A percentile compares a stretch with the other conserved stretches of the same genome.
Conservation (phyloP, 2,888 invertebrate genomes). For the Cancer borealis region DNA sequence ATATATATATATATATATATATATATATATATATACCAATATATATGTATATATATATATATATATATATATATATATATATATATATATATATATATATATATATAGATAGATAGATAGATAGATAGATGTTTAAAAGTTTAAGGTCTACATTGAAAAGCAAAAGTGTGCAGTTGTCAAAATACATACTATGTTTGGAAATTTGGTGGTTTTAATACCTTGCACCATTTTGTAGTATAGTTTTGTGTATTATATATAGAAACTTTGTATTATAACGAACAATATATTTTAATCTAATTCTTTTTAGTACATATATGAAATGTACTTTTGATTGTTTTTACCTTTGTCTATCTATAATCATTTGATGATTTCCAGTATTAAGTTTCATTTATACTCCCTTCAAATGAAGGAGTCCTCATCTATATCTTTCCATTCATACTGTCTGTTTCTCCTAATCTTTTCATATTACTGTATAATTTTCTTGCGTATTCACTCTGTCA, state of each 20-base stretch:
- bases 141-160: background rate
- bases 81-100: background rate
- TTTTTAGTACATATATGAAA: background rate
- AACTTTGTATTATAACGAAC: background rate
- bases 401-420: no score
- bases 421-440: no score
- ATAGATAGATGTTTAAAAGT: background rate
- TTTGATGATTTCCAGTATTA: no score
- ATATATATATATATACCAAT: background rate
- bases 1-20: background rate
- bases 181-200: background rate
- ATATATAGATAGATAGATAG: no score
- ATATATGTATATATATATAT: constrained; percentile 20
- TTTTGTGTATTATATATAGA: background rate
- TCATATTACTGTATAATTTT: no score
- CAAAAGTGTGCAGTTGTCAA: background rate
- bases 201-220: background rate
- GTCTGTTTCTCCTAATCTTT: no score
- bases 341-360: background rate
- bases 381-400: no score
- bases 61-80: background rate
- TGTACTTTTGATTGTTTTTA: background rate
- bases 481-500: no score
- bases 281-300: background rate
- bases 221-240: background rate